These are phyloP conservation scores for Athrips mouffetella DNA, from an alignment of 2,888 invertebrate genomes.

Conservation along the genomic window DNA sequence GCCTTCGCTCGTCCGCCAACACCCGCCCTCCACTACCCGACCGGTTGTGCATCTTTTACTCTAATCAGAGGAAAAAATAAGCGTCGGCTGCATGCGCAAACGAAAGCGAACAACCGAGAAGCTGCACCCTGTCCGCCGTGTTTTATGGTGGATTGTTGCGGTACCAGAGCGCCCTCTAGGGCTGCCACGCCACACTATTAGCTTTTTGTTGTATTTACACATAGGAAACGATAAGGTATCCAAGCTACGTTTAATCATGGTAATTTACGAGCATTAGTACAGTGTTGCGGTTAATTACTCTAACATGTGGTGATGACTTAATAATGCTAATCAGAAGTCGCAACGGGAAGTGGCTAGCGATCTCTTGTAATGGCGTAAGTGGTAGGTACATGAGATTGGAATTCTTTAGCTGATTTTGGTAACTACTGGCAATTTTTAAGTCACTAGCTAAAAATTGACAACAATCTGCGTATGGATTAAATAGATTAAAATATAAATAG, in stretches of 20 bases:
- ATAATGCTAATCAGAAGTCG: neutral
- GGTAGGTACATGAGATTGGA: neutral
- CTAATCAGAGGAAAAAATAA: constrained; percentile 72
- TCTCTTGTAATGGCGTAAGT: constrained; percentile 1
- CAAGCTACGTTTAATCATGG: neutral
- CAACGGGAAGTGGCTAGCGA: constrained; percentile 6
- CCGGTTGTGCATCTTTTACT: constrained; percentile 76
- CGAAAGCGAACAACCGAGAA: constrained; percentile 67
- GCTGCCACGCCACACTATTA: constrained; percentile 25
- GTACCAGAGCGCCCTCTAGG: constrained; percentile 46
- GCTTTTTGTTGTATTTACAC: neutral
- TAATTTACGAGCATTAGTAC: neutral
- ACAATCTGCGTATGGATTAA: too few relatives aligned
- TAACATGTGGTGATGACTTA: constrained; percentile 12
- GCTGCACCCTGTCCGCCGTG: constrained; percentile 54
- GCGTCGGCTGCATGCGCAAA: constrained; percentile 59
- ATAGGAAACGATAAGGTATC: neutral
- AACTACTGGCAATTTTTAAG: too few relatives aligned
- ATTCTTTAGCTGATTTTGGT: too few relatives aligned
- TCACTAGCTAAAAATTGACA: too few relatives aligned
- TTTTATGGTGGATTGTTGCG: constrained; percentile 68
- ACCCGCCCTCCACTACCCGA: constrained; percentile 57
- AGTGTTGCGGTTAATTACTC: constrained; percentile 6
- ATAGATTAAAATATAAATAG: too few relatives aligned
- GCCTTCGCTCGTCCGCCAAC: constrained; percentile 30